These are phyloP conservation scores for Himalopsyche kuldschensis DNA, from an alignment of 2,888 invertebrate species.

Conservation along the genomic window DNA sequence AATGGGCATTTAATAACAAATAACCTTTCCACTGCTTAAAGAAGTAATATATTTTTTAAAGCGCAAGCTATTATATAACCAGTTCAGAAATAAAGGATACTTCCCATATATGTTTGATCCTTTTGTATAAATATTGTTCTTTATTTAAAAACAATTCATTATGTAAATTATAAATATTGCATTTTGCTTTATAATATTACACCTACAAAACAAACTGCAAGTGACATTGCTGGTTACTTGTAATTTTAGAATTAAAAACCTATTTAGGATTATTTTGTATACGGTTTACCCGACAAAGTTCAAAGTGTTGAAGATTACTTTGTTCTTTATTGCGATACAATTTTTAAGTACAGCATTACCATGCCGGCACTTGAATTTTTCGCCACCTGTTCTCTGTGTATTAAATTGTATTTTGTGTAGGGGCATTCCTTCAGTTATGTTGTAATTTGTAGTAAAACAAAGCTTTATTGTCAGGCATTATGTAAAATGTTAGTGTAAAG, in stretches of 20 bases:
- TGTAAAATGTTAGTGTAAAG: constrained; percentile 25
- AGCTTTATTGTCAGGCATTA: constrained; percentile 23
- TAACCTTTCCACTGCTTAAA: no score
- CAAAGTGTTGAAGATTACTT: background rate
- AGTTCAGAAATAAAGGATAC: no score
- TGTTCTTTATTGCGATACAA: background rate
- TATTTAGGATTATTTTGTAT: background rate
- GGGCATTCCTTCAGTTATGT: constrained; percentile 21
- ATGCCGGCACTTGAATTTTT: background rate
- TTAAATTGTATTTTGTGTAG: background rate
- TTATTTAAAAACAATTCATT: no score
- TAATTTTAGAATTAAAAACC: background rate
- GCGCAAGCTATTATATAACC: no score
- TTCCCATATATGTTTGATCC: no score
- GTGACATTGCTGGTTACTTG: background rate
- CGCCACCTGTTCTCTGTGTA: background rate
- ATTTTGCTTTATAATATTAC: no score
- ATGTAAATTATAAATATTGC: no score
- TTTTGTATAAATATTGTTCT: no score
- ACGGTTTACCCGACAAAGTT: background rate
- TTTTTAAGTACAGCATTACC: background rate
- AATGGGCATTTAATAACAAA: no score
- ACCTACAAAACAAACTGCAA: background rate
- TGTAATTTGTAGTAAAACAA: constrained; percentile 31
- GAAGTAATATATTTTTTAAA: no score